Base-by-base conservation (phyloP, 2,888 invertebrate species). In the Athalia rosae region DNA sequence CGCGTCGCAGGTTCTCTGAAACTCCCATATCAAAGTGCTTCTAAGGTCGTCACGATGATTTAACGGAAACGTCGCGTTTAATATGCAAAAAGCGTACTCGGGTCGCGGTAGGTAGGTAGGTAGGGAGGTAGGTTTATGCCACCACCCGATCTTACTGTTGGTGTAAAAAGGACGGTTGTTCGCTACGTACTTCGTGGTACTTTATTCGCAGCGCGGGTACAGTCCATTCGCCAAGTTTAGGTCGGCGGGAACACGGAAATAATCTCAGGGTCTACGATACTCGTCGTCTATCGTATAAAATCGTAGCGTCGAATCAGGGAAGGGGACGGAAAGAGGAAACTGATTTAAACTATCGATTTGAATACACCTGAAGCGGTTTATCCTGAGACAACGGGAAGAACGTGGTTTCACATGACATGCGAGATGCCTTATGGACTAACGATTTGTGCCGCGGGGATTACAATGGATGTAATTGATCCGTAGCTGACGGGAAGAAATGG, bases 61-160 rank as follows among this genome's bases (percentile, higher is more conserved):
- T 43, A 48, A 73, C 59, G 73, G 48, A 73, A 61, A 48, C 61
- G 48, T 3, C 28, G 28, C 28, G 59, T 48, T 73, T 73, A 73
- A 61, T 59, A 73, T 73, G 61, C 73, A 59, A 47, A 47, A 47
- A 73, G 15, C 73, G 73, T 9, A 58, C 56, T 5, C 56, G 13
- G 8, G 7, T 11, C 61, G 73, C 73, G 47, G n/a, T 61, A 15
- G 11, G 8, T 28, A 15, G 11, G 8, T 28, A 15, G 11, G 8
- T 28, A n/a, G n/a, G n/a, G n/a, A n/a, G n/a, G n/a, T n/a, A 15
- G 11, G 8, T 28, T 61, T 61, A 28, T 6, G 1, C 13, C 15
- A 61, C 13, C 28, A 1, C 28, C 28, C 28, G 28, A 28, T 28
- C 28, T 28, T 61, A n/a, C n/a, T 13, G 11, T 73, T 47, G 5